These are phyloP conservation scores for Cinara cedri DNA, from an alignment of 2,888 invertebrate genomes.

Conservation along the genomic window DNA sequence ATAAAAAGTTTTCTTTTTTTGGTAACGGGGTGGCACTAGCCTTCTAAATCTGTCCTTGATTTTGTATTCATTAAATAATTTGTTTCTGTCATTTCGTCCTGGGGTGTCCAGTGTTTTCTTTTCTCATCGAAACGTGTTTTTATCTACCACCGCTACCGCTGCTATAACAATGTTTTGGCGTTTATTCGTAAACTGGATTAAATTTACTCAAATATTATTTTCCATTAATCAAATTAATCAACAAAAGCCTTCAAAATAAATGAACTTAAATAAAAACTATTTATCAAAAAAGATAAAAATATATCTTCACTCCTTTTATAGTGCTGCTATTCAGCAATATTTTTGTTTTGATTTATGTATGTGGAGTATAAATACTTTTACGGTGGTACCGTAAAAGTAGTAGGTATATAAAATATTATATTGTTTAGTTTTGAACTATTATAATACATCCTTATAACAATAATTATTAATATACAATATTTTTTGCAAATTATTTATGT, in stretches of 20 bases:
- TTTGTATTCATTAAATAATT: not conserved
- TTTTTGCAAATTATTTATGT: not conserved
- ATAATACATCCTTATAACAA: not conserved
- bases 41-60: too few species aligned
- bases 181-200: constrained; percentile 13
- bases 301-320: not conserved
- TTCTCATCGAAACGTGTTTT: not conserved
- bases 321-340: not conserved
- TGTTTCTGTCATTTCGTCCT: not conserved
- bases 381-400: too few species aligned
- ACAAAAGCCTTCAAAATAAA: constrained; percentile 14
- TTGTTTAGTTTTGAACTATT: not conserved
- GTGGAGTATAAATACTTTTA: not conserved
- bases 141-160: not conserved
- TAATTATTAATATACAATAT: not conserved
- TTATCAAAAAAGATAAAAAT: constrained; percentile 7
- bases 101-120: not conserved
- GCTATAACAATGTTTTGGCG: not conserved
- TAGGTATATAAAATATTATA: not conserved
- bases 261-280: not conserved
- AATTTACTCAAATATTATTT: constrained; percentile 1
- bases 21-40: too few species aligned
- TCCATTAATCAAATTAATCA: constrained; percentile 11
- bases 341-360: not conserved
- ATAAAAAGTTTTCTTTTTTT: too few species aligned